A percentile compares a stretch with the other conserved stretches of the same genome.
Conservation (phyloP, 2,113 vertebrate genomes). For the Capreolus pygargus region DNA sequence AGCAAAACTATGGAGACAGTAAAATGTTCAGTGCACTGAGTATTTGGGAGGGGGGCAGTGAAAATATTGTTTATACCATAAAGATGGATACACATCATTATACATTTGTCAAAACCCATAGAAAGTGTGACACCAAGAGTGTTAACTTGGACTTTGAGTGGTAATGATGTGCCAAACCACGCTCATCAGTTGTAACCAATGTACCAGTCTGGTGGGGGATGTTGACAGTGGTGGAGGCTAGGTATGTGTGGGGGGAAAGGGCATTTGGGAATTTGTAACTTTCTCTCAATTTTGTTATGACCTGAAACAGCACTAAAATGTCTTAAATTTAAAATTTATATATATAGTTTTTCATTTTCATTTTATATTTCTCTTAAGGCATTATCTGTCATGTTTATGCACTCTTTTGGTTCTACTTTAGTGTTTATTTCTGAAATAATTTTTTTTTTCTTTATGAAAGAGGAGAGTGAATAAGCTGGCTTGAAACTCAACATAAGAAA, state of each 20-base stretch:
- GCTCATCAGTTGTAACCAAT: background rate
- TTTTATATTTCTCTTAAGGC: background rate
- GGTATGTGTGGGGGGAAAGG: background rate
- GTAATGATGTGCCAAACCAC: background rate
- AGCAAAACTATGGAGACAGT: background rate
- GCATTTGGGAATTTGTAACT: background rate
- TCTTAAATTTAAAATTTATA: background rate
- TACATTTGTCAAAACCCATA: background rate
- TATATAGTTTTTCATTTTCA: background rate
- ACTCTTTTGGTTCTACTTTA: background rate
- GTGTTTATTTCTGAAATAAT: background rate
- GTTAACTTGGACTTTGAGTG: background rate
- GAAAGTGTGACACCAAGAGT: background rate
- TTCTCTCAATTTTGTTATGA: background rate
- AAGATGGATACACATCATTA: background rate
- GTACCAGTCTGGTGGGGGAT: background rate
- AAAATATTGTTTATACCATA: background rate
- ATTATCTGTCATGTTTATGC: background rate
- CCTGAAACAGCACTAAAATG: background rate
- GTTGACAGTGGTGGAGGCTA: background rate
- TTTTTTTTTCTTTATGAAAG: background rate
- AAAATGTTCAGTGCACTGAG: background rate
- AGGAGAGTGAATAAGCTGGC: background rate
- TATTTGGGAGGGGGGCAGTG: background rate
- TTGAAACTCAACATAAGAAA: background rate